Evolutionary conservation across 2,797 vertebrate species (phyloP), one percentile per base, ranked within the genome.

Genomic region (Pyrocephalus nanus): DNA sequence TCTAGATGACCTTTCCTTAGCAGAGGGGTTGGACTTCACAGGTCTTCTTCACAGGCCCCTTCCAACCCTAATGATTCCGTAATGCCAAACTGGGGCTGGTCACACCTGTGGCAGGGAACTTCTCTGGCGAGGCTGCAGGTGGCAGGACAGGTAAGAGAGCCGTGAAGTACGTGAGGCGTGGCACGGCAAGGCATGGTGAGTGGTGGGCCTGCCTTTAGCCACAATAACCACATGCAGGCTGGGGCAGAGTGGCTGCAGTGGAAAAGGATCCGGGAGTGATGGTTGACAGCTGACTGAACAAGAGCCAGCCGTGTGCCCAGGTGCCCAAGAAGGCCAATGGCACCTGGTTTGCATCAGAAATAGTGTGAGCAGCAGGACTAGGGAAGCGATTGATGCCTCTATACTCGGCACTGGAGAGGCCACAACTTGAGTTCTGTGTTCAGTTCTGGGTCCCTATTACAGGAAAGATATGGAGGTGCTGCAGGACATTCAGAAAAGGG

Each of bases 181-280:
- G n/a, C 20, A 25, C n/a, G 14, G 7, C 4, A 8, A 60, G 16
- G n/a, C 13, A 45, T 4, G 25, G 30, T 0, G 0, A 47, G 7
- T 19, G 18, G 22, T 22, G 21, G 25, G 8, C 25, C 29, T n/a
- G 16, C 21, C 47, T 60, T 38, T 4, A 18, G 4, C 1, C 26
- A 23, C 62, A 27, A 17, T 0, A 62, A 17, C 7, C 6, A 8
- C 11, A 43, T 7, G 42, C 47, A 55, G 18, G 18, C 26, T 36
- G 30, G 10, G 48, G 15, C 55, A 55, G 30, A 74, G 34, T 9
- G 62, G 55, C 48, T 62, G 42, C 26, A 19, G 5, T 4, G 14
- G 34, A 32, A 54, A 61, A 42, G 21, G 25, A 13, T 4, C 12
- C 34, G 2, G 30, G 12, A 12, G 3, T 16, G 54, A 42, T 48